Base-by-base conservation (phyloP, 2,113 vertebrate genomes). In the Nothocercus julius region DNA sequence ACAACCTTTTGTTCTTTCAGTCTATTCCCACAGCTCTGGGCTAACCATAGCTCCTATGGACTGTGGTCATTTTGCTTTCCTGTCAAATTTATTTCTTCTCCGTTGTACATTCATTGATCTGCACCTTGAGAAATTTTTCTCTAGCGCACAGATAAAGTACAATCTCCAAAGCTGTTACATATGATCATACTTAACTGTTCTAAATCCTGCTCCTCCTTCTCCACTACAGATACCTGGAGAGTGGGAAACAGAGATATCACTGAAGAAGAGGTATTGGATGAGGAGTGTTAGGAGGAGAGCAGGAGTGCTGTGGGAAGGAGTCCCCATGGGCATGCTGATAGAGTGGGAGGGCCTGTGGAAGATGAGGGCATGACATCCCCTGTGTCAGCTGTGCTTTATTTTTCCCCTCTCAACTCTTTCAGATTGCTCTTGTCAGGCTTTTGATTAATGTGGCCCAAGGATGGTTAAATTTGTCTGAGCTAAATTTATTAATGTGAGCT, bases 401-500 rank as follows among this genome's bases (percentile, higher is more conserved):
- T 96, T 69, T 56, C 28, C 40, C 69, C 56, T 45, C 74, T 92
- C 74, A 54, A 22, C n/a, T 95, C 85, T 87, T 82, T 78, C 68
- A 92, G 93, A 85, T 87, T 67, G 40, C 32, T 75, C 45, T 74
- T 92, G 73, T 87, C 92, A 96, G 85, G 59, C 47, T 95, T 81
- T 89, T 86, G 94, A 94, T 91, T 92, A 92, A 73, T 92, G 73
- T 66, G 54, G 64, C 64, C 61, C 51, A 44, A 70, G 88, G 76
- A 74, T 74, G 82, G 70, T 92, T 93, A 86, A 44, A 73, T 77
- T 87, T 87, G 78, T 77, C 93, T 61, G 45, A 86, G 83, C 82
- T 90, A 92, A 89, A 94, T 91, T 70, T 91, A 90, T 96, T 91
- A 87, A 87, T 0, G 19, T 38, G 5, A 7, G 16, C 27, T 82